A percentile compares a stretch with the other conserved stretches of the same genome.
These are phyloP conservation scores for Petromus typicus DNA, from an alignment of 2,113 vertebrate species.

Conservation along the genomic window DNA sequence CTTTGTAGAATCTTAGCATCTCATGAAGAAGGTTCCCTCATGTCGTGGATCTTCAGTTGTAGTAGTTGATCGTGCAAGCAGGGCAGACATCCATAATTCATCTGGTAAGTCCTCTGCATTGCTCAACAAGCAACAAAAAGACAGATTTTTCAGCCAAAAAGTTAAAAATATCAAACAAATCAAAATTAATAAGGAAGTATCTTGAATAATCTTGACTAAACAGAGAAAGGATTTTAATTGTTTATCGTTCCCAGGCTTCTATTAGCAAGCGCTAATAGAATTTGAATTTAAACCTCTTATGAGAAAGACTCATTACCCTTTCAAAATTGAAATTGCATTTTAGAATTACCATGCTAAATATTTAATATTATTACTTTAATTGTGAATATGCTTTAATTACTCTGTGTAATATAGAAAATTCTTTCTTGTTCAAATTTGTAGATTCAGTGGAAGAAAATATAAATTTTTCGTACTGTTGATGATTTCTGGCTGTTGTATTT, in stretches of 20 bases:
- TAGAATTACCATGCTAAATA: slow-evolving; percentile 46
- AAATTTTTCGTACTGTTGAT: slow-evolving; percentile 46
- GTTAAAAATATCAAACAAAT: slow-evolving; percentile 43
- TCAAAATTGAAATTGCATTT: slow-evolving; percentile 68
- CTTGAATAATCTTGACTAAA: slow-evolving; percentile 55
- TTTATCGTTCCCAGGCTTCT: slow-evolving; percentile 11
- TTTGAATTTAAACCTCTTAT: slow-evolving; percentile 60
- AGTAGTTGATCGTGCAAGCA: too few relatives aligned
- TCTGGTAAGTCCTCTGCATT: too few relatives aligned
- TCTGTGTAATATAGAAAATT: background rate
- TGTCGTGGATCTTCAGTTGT: too few relatives aligned
- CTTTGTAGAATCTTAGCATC: too few relatives aligned
- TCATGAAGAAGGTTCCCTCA: too few relatives aligned
- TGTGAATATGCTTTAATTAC: slow-evolving; percentile 11
- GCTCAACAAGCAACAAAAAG: too few relatives aligned
- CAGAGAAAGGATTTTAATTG: slow-evolving; percentile 40
- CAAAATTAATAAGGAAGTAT: slow-evolving; percentile 56
- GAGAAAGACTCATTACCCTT: slow-evolving; percentile 61
- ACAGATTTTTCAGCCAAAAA: slow-evolving; percentile 67
- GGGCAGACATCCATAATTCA: too few relatives aligned
- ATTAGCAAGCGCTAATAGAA: background rate
- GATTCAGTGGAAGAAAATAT: slow-evolving; percentile 39
- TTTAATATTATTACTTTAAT: slow-evolving; percentile 74
- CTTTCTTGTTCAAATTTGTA: slow-evolving; percentile 61
- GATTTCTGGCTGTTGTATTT: background rate